phyloP scores from a whole-genome alignment of 2,888 invertebrate genomes.

The Ernsta delagoae region DNA sequence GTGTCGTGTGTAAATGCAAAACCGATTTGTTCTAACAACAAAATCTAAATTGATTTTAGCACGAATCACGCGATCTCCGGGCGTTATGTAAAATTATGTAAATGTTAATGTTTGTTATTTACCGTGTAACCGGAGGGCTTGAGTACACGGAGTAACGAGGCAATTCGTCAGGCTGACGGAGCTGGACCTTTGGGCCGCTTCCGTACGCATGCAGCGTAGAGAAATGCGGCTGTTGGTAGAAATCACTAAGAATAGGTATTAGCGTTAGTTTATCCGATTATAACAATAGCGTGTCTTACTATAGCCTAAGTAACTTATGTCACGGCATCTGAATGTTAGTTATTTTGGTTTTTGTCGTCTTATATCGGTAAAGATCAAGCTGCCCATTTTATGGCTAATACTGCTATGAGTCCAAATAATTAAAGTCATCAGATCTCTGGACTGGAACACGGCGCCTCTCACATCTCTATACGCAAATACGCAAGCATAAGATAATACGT shows the following conservation, averaged over 20 bases:
- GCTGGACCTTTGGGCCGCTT: constrained; percentile 9
- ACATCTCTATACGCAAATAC: too few relatives aligned
- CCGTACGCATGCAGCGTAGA: background rate
- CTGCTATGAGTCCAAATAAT: too few relatives aligned
- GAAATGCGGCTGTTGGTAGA: background rate
- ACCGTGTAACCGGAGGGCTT: constrained; percentile 26
- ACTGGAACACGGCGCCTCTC: too few relatives aligned
- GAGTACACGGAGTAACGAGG: constrained; percentile 22
- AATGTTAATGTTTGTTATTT: constrained; percentile 31
- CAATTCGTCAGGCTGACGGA: constrained; percentile 27
- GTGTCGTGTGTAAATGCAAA: constrained; percentile 15
- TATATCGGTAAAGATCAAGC: too few relatives aligned
- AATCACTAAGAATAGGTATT: background rate
- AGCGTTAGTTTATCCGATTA: too few relatives aligned
- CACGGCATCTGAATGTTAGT: too few relatives aligned
- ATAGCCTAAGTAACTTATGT: too few relatives aligned
- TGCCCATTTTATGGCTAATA: too few relatives aligned
- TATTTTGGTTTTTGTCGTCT: too few relatives aligned
- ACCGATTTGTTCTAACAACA: constrained; percentile 24
- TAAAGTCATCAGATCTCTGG: too few relatives aligned
- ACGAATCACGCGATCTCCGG: constrained; percentile 26
- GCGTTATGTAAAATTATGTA: constrained; percentile 34
- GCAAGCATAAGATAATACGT: too few relatives aligned
- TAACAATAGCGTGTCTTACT: too few relatives aligned
- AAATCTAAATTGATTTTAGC: constrained; percentile 33